These are phyloP conservation scores for Acronicta aceris DNA, from an alignment of 2,888 invertebrate genomes.

Conservation along the genomic window DNA sequence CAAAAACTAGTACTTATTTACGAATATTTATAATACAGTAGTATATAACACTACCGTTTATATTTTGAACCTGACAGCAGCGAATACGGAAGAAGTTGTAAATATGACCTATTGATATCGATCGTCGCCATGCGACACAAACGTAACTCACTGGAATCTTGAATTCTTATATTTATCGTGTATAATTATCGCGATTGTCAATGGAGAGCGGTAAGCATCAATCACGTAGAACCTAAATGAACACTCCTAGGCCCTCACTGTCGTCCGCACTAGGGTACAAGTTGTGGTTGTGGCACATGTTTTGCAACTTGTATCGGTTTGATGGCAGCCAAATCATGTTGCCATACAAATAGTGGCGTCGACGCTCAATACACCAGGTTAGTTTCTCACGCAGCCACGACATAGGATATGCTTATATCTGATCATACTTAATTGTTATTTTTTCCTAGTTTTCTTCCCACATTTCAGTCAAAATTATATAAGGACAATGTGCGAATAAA, in stretches of 20 bases:
- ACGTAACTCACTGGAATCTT: not conserved
- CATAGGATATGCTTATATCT: conserved; percentile 14
- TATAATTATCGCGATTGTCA: no score
- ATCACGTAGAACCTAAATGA: no score
- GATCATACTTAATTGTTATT: conserved; percentile 1
- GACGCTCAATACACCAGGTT: not conserved
- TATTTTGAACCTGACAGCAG: not conserved
- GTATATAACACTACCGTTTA: no score
- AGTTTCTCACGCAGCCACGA: not conserved
- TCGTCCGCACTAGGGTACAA: not conserved
- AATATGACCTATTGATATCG: not conserved
- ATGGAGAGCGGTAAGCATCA: no score
- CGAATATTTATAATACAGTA: not conserved
- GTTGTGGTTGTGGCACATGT: not conserved
- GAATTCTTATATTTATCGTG: no score
- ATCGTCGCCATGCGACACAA: not conserved
- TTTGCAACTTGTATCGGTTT: not conserved
- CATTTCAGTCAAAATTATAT: conserved; percentile 30
- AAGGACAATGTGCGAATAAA: conserved; percentile 32
- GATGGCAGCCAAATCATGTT: not conserved
- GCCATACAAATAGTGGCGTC: not conserved
- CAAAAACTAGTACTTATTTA: no score
- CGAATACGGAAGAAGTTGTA: not conserved
- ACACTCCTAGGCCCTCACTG: no score
- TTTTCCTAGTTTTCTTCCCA: conserved; percentile 37